These are phyloP conservation scores for Cantharis lateralis DNA, from an alignment of 2,888 invertebrate genomes.

Conservation along the genomic window DNA sequence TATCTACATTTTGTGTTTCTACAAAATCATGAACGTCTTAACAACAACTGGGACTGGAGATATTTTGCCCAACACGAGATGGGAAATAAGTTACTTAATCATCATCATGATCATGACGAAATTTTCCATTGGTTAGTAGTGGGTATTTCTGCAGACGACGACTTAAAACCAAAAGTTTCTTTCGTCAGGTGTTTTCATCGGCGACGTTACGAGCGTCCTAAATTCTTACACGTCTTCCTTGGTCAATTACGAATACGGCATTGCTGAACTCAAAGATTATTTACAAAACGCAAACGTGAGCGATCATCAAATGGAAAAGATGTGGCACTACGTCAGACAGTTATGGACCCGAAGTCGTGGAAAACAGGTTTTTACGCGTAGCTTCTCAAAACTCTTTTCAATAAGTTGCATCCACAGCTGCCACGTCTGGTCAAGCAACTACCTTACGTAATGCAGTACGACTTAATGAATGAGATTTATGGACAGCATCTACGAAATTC, in stretches of 20 bases:
- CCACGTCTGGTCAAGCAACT: conserved; percentile 48
- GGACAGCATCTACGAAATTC: conserved; percentile 59
- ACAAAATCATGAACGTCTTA: conserved; percentile 59
- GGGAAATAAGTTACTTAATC: conserved; percentile 59
- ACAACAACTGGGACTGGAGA: conserved; percentile 62
- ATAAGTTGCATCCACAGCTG: conserved; percentile 23
- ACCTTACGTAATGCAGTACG: conserved; percentile 57
- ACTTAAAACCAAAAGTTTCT: not conserved
- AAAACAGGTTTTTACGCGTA: conserved; percentile 53
- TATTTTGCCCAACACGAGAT: conserved; percentile 57
- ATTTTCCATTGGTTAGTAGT: conserved; percentile 57
- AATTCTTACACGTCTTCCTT: conserved; percentile 59
- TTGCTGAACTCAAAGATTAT: conserved; percentile 60
- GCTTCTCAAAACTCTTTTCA: not conserved
- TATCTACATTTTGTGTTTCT: conserved; percentile 57
- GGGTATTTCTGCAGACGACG: not conserved
- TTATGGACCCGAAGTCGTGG: conserved; percentile 61
- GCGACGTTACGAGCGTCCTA: conserved; percentile 61
- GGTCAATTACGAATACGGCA: conserved; percentile 60
- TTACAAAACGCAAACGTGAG: conserved; percentile 58
- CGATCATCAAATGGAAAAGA: conserved; percentile 60
- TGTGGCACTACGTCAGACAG: conserved; percentile 61
- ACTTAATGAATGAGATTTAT: conserved; percentile 60
- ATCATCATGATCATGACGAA: conserved; percentile 58
- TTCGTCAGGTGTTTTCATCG: conserved; percentile 57